Evolutionary conservation across 2,888 invertebrate genomes (phyloP).

Genomic region (Pandemis heparana): DNA sequence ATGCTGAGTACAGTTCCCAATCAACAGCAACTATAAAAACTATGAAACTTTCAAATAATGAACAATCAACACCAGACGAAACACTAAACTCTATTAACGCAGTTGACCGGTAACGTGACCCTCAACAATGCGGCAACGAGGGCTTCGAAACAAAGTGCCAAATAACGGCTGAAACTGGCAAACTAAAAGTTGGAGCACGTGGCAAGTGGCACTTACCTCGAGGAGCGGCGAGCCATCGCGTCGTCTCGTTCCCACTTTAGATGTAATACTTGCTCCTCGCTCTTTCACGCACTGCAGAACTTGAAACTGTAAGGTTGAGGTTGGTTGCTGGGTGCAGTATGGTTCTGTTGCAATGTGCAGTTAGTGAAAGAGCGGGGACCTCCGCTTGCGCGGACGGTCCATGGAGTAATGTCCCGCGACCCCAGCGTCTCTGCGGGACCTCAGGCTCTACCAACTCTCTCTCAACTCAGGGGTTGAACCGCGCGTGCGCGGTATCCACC

Average conservation of each 20-base stretch:
- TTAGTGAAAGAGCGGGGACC: constrained; percentile 82
- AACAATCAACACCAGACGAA: background rate
- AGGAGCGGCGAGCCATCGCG: constrained; percentile 76
- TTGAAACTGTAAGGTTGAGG: background rate
- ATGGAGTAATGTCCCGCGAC: constrained; percentile 78
- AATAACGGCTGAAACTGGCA: constrained; percentile 51
- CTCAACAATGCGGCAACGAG: constrained; percentile 2
- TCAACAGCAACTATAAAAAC: background rate
- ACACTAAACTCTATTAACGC: background rate
- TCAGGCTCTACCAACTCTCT: constrained; percentile 75
- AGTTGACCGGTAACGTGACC: background rate
- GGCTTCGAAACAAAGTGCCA: constrained; percentile 9
- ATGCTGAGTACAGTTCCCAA: background rate
- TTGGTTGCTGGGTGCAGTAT: constrained; percentile 50
- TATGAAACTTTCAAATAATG: background rate
- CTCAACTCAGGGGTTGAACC: constrained; percentile 78
- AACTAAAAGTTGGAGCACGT: constrained; percentile 77
- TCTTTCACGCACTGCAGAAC: constrained; percentile 76
- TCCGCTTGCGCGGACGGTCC: constrained; percentile 81
- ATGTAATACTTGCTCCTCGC: constrained; percentile 67
- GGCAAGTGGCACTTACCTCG: constrained; percentile 82
- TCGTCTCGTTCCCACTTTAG: constrained; percentile 84
- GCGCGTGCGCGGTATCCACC: constrained; percentile 72
- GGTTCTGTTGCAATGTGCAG: constrained; percentile 45
- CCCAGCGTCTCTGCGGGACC: constrained; percentile 78